Conservation (phyloP, 2,888 invertebrate genomes). For the Pemphredon lugubris region DNA sequence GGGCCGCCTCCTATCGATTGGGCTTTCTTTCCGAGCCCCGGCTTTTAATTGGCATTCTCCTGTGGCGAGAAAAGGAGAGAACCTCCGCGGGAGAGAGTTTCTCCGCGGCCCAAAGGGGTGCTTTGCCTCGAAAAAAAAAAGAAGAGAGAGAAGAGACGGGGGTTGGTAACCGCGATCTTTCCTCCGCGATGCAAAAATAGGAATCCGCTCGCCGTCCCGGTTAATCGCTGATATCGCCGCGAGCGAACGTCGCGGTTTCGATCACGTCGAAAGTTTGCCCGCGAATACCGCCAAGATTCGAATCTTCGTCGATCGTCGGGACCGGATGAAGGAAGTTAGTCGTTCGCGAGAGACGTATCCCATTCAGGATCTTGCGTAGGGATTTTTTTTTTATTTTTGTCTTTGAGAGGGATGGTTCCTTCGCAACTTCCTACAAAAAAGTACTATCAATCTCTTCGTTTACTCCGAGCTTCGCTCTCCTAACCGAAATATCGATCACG, state of each 20-base stretch:
- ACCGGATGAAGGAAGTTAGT: background rate
- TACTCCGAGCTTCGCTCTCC: no score
- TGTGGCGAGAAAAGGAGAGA: conserved; percentile 75
- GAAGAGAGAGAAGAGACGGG: no score
- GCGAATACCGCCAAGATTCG: background rate
- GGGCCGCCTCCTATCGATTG: conserved; percentile 78
- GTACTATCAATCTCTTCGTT: background rate
- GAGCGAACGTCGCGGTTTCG: conserved; percentile 5
- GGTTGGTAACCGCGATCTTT: conserved; percentile 48
- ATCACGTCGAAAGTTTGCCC: background rate
- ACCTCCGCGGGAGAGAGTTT: conserved; percentile 61
- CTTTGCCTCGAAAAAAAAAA: conserved; percentile 48
- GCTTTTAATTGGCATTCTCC: conserved; percentile 81
- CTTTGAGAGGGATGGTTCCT: no score
- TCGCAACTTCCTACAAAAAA: background rate
- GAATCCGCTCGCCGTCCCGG: conserved; percentile 21
- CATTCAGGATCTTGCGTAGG: background rate
- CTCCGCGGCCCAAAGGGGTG: conserved; percentile 55
- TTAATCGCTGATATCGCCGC: no score
- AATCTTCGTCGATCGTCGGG: background rate
- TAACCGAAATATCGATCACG: background rate
- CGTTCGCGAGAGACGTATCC: background rate
- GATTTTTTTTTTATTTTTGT: background rate
- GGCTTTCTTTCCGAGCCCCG: conserved; percentile 78
- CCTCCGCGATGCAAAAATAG: conserved; percentile 35